These are phyloP conservation scores for Mellivora capensis DNA, from an alignment of 2,113 vertebrate genomes.

Conservation along the genomic window DNA sequence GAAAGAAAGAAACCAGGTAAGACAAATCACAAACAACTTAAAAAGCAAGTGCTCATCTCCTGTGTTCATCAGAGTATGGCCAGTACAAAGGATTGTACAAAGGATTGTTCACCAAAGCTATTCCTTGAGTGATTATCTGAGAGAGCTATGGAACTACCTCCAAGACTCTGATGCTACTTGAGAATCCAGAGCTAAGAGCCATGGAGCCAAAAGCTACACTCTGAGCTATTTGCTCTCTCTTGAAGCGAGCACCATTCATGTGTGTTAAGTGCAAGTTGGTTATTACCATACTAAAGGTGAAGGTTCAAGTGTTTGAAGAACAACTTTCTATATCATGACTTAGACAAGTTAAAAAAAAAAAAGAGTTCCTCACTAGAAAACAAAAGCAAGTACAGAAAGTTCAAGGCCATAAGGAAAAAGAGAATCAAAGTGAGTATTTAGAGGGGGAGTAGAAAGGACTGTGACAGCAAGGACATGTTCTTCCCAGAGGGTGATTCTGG, in stretches of 20 bases:
- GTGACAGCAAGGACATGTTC: neutral
- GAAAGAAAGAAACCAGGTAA: constrained; percentile 23
- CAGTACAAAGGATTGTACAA: neutral
- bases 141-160: neutral
- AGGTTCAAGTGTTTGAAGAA: neutral
- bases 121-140: neutral
- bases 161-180: neutral
- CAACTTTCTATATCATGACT: neutral
- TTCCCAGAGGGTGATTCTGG: neutral
- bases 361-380: neutral
- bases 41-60: neutral
- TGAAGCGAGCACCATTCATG: neutral
- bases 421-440: neutral
- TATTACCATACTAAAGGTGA: neutral
- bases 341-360: neutral
- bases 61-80: neutral
- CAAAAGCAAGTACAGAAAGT: neutral
- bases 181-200: neutral
- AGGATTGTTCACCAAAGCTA: neutral
- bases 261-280: neutral
- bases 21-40: neutral
- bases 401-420: neutral
- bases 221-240: neutral
- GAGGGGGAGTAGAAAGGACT: neutral
- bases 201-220: neutral